Conservation (phyloP, 2,797 vertebrate species). For the Monodelphis domestica region DNA sequence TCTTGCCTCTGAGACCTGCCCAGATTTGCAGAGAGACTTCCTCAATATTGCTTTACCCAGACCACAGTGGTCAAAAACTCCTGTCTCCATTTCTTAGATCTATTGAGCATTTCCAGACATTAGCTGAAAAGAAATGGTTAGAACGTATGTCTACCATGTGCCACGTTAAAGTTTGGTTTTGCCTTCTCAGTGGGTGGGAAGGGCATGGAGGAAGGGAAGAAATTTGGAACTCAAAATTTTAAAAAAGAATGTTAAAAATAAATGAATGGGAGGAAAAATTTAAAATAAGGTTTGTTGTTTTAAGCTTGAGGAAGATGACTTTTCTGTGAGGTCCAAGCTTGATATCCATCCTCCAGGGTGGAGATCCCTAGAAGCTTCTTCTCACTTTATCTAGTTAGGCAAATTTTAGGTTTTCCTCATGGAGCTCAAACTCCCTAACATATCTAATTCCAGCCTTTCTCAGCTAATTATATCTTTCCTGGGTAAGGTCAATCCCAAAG, state of each 20-base stretch:
- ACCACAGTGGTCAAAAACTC: constrained; percentile 57
- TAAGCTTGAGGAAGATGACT: constrained; percentile 65
- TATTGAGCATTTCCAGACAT: constrained; percentile 62
- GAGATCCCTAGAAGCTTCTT: constrained; percentile 60
- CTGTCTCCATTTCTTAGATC: constrained; percentile 49
- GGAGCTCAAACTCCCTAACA: constrained; percentile 53
- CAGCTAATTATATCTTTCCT: constrained; percentile 62
- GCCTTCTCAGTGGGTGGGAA: background rate
- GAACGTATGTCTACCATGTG: constrained; percentile 55
- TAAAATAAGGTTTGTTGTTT: constrained; percentile 52
- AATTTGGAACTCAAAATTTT: constrained; percentile 39
- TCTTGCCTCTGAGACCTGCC: constrained; percentile 26
- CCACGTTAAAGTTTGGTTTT: constrained; percentile 63
- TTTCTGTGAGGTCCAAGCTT: constrained; percentile 51
- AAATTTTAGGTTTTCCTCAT: constrained; percentile 63
- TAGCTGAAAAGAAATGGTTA: constrained; percentile 65
- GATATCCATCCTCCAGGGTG: constrained; percentile 50
- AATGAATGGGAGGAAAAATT: background rate
- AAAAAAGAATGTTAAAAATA: constrained; percentile 6
- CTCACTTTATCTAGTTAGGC: constrained; percentile 60
- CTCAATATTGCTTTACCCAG: constrained; percentile 39
- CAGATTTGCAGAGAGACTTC: constrained; percentile 29
- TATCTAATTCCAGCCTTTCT: constrained; percentile 61
- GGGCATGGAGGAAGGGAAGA: background rate
- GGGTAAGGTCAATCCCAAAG: constrained; percentile 23